Base-by-base conservation (phyloP, 1,140 invertebrate genomes). In the Maconellicoccus hirsutus region DNA sequence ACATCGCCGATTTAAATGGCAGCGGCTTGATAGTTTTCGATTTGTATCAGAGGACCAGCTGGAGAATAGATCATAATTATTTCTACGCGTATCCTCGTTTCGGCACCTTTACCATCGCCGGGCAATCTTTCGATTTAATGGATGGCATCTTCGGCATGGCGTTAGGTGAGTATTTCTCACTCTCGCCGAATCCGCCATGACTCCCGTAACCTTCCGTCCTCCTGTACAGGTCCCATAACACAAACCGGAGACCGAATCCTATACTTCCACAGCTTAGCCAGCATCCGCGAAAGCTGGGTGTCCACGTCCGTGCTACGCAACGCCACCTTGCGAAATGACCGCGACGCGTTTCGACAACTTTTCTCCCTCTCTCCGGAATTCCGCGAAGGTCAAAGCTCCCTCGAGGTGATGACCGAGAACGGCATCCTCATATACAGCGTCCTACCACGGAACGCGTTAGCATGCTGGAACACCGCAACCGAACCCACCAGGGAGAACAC, bases 251-350 rank as follows among this genome's bases (percentile, higher is more conserved):
- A 88, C 25, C 83, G 86, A 14, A 83, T 79, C 66, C 80, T 92
- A 0, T 91, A 85, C 77, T 92, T 89, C 80, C 89, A 91, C 77
- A 82, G 88, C 0, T 78, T 92, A 72, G 87, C 89, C 0, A 87
- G 88, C 66, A 82, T 80, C 1, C 84, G 84, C 0, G 89, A 91
- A 79, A 86, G 86, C 71, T 84, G 83, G 63, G 87, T 91, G 0
- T 80, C 81, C 0, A 85, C 89, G 0, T 84, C 81, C 1, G 76
- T 87, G 0, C 76, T 92, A 0, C 63, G 74, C 42, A 78, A 79
- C 70, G 52, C 73, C 29, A 71, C 75, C 8, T 26, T 74, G 10
- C 14, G 29, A 14, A 71, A 74, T 6, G 73, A 72, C 21, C 29
- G 27, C 6, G 73, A 75, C 21, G 66, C 70, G 8, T 72, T 73